Evolutionary conservation across 2,888 invertebrate genomes (phyloP), one percentile per base, ranked within the genome.

Genomic region (Ophion obscuratus): DNA sequence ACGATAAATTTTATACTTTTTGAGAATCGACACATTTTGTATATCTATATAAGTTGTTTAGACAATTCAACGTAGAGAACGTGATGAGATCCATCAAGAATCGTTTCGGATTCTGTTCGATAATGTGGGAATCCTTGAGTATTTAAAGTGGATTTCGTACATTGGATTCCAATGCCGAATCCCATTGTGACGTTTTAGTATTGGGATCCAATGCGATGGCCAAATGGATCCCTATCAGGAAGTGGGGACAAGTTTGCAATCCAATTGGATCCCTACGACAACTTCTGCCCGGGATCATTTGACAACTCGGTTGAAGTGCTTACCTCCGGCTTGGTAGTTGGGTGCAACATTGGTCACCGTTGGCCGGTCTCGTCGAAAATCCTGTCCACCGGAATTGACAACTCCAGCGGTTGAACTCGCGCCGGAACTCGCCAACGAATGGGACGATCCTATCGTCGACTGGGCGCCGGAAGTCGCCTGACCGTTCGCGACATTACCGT

Each of bases 401-500:
- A 87, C 82, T 73, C 84, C 89, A 6, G 86, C 85, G 78, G 77
- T 84, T 10, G 90, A 88, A 74, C 74, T 75, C 20, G 86, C 85
- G 3, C 87, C 87, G 24, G 92, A 91, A 78, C 88, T 87, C 0
- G 89, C 90, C 7, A 88, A 88, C 73, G 89, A 90, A 68, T 91
- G 84, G 3, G 88, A 76, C 31, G 88, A 88, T 24, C 91, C 91
- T 4, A 89, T 89, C 4, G 89, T 88, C 6, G 93, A 92, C 44
- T 92, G 89, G 1, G 92, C 92, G 44, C 90, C 89, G 17, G 91
- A 89, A 20, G 86, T 85, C 6, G 91, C 92, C 79, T 90, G 91
- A 6, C 92, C 92, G 68, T 92, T 93, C 53, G 89, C 89, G 2
- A 89, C 88, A n/a, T 88, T 90, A 24, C 91, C 92, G 4, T 92